Percentiles rank a stretch among this genome's conserved stretches.
phyloP scores from a whole-genome alignment of 1,140 invertebrate genomes.

The Heliconius hermathena region DNA sequence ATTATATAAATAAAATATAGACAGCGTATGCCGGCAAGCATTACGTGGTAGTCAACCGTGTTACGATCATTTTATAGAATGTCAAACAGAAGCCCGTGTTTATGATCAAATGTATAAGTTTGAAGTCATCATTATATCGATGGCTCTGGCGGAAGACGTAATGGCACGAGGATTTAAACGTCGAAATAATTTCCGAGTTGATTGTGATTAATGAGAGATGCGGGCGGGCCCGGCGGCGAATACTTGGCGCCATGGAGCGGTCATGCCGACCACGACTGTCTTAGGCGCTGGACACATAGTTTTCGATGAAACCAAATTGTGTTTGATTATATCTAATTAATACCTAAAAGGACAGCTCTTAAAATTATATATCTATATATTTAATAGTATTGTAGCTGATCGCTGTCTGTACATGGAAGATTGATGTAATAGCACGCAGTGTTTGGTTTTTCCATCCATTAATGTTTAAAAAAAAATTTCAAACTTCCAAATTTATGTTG shows the following conservation, averaged over 20 bases:
- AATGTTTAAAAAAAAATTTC: too few relatives aligned
- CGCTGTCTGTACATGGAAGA: too few relatives aligned
- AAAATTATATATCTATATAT: too few relatives aligned
- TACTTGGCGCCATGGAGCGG: conserved; percentile 58
- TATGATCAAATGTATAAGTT: conserved; percentile 36
- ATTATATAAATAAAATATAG: neutral
- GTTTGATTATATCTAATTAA: neutral
- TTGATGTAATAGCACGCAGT: too few relatives aligned
- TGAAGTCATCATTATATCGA: conserved; percentile 42
- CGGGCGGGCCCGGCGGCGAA: conserved; percentile 54
- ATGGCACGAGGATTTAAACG: conserved; percentile 61
- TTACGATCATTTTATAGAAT: neutral
- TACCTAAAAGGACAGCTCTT: neutral
- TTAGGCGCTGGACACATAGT: conserved; percentile 21
- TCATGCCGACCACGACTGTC: conserved; percentile 25
- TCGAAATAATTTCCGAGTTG: conserved; percentile 76
- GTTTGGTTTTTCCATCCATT: too few relatives aligned
- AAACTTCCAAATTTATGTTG: too few relatives aligned
- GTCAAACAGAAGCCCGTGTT: conserved; percentile 38
- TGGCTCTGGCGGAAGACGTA: conserved; percentile 55
- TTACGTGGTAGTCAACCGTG: neutral
- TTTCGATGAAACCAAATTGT: conserved; percentile 4
- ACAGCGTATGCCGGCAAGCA: neutral
- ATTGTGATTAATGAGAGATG: conserved; percentile 78
- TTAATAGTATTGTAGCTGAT: too few relatives aligned